Conservation (phyloP, 2,888 invertebrate genomes). For the Agelastica alni region DNA sequence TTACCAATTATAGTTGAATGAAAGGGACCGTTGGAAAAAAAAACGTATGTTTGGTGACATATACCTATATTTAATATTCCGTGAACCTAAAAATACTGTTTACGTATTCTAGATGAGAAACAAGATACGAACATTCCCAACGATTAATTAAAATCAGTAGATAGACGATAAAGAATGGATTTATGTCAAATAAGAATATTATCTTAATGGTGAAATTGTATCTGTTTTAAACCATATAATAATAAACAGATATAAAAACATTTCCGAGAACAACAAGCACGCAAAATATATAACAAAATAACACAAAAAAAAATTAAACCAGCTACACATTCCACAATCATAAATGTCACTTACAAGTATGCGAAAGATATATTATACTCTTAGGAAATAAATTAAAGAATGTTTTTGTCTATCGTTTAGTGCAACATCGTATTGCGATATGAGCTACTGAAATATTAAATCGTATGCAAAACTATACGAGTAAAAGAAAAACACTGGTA, state of each 20-base stretch:
- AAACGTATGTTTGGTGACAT: no score
- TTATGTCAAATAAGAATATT: slow-evolving; percentile 5
- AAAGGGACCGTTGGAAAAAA: no score
- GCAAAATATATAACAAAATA: slow-evolving; percentile 26
- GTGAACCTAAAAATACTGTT: no score
- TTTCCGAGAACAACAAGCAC: slow-evolving; percentile 21
- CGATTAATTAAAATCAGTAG: background rate
- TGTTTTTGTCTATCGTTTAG: slow-evolving; percentile 15
- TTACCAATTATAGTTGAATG: no score
- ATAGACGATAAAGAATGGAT: background rate
- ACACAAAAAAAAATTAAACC: slow-evolving; percentile 31
- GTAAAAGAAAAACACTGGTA: no score
- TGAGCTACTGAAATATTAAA: slow-evolving; percentile 11
- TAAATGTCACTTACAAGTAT: slow-evolving; percentile 30
- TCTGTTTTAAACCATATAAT: background rate
- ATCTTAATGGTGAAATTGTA: background rate
- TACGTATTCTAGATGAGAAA: no score
- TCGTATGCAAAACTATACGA: no score
- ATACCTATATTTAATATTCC: no score
- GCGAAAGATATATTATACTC: slow-evolving; percentile 13
- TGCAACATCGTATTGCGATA: slow-evolving; percentile 1
- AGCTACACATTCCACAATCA: slow-evolving; percentile 30
- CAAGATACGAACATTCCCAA: no score
- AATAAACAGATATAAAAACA: slow-evolving; percentile 20
- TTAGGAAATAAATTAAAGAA: slow-evolving; percentile 16